Percentiles rank a stretch among this genome's conserved stretches.
phyloP scores from a whole-genome alignment of 2,888 invertebrate species.

The Polydesmus complanatus region DNA sequence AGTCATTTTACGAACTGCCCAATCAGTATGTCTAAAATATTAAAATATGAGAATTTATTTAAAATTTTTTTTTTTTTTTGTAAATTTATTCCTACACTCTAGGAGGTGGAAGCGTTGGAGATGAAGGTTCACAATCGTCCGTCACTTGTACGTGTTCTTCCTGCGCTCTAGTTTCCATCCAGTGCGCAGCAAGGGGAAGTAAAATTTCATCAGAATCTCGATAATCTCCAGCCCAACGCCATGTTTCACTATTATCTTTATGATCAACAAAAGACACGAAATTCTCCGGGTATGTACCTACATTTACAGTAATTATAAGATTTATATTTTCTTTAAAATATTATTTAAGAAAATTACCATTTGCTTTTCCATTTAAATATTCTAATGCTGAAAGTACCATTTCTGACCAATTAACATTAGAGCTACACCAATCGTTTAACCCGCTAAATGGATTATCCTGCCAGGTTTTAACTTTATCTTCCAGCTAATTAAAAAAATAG shows the following conservation, averaged over 20 bases:
- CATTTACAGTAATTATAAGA: conserved; percentile 10
- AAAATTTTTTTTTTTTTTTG: background rate
- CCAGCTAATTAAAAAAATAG: conserved; percentile 40
- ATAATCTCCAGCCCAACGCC: conserved; percentile 90
- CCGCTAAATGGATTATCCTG: conserved; percentile 29
- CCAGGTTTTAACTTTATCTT: conserved; percentile 33
- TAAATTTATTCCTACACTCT: conserved; percentile 27
- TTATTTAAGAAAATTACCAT: conserved; percentile 28
- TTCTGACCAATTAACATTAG: conserved; percentile 40
- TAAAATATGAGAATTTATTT: conserved; percentile 8
- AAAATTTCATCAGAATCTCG: conserved; percentile 72
- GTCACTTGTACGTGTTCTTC: conserved; percentile 24
- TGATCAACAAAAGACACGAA: conserved; percentile 80
- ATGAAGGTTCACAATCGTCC: conserved; percentile 24
- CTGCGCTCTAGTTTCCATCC: conserved; percentile 41
- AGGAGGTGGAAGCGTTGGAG: conserved; percentile 32
- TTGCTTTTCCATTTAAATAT: conserved; percentile 67
- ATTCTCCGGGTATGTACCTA: conserved; percentile 55
- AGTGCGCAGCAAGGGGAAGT: conserved; percentile 58
- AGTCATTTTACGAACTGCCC: conserved; percentile 68
- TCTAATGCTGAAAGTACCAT: conserved; percentile 63
- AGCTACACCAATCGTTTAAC: conserved; percentile 30
- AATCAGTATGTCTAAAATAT: conserved; percentile 46
- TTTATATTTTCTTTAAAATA: background rate
- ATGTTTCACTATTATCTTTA: conserved; percentile 46